phyloP scores from a whole-genome alignment of 2,797 vertebrate genomes.

The Helicolenus hilgendorfi region DNA sequence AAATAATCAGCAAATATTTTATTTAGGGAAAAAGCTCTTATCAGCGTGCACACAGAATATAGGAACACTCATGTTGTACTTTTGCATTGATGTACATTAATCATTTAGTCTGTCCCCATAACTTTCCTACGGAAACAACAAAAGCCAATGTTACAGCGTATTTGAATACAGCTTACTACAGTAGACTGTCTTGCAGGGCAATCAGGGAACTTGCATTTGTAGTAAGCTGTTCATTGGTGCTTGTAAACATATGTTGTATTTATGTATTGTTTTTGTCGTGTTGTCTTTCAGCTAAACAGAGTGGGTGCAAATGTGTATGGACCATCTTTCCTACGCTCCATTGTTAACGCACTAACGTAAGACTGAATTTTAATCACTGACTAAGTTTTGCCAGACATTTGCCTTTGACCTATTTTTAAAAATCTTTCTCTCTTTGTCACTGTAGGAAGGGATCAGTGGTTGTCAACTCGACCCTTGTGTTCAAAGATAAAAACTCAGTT shows the following conservation, averaged over 20 bases:
- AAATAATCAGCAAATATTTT: background rate
- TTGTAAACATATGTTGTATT: background rate
- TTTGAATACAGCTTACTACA: background rate
- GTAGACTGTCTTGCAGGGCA: background rate
- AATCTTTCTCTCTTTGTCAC: background rate
- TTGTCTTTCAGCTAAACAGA: conserved; percentile 69
- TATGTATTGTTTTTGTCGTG: background rate
- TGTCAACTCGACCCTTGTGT: conserved; percentile 46
- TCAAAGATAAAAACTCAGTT: background rate
- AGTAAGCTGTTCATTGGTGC: background rate
- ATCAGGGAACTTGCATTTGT: background rate
- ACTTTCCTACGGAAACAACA: background rate
- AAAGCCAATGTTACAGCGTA: no score
- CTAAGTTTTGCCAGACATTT: background rate
- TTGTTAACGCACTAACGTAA: conserved; percentile 67
- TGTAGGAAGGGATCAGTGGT: conserved; percentile 71
- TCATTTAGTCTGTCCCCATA: background rate
- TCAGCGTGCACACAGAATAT: background rate
- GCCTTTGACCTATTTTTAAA: rapidly evolving
- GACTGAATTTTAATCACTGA: background rate
- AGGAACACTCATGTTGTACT: background rate
- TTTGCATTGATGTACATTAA: background rate
- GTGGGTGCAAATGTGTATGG: background rate
- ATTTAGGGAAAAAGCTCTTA: background rate
- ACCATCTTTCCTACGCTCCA: conserved; percentile 20